A percentile compares a stretch with the other conserved stretches of the same genome.
Evolutionary conservation across 2,797 vertebrate species (phyloP).

Genomic region (Manis crassicaudata): DNA sequence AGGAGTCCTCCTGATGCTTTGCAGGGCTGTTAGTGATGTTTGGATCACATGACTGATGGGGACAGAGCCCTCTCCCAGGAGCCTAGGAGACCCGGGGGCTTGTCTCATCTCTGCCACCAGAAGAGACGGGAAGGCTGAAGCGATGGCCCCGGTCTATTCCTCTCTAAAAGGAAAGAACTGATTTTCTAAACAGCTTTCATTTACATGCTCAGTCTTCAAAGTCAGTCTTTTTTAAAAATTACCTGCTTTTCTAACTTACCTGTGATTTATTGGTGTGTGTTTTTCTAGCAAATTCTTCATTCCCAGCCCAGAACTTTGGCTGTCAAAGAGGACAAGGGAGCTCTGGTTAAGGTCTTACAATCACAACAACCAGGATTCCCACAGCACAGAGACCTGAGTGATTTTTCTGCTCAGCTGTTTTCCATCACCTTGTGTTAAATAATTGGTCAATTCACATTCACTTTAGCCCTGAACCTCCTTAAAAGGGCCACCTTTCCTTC

Average conservation of each 20-base stretch:
- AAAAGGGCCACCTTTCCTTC: not conserved
- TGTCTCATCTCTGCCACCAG: not conserved
- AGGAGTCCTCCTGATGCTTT: not conserved
- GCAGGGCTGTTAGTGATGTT: not conserved
- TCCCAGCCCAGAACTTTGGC: not conserved
- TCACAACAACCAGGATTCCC: not conserved
- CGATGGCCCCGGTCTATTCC: not conserved
- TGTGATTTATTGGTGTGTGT: not conserved
- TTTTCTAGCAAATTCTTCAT: not conserved
- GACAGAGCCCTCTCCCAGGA: not conserved
- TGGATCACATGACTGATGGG: not conserved
- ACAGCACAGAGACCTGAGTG: not conserved
- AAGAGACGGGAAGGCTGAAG: not conserved
- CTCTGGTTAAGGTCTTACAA: not conserved
- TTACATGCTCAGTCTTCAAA: not conserved
- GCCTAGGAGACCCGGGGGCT: not conserved
- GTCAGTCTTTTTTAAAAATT: not conserved
- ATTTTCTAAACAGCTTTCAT: not conserved
- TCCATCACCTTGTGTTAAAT: not conserved
- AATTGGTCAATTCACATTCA: not conserved
- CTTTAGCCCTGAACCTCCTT: not conserved
- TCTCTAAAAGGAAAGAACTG: not conserved
- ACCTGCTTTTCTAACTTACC: not conserved
- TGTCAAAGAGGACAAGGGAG: not conserved
- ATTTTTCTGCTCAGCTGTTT: not conserved